Base-by-base conservation (phyloP, 2,797 vertebrate species). In the Notolabrus celidotus region DNA sequence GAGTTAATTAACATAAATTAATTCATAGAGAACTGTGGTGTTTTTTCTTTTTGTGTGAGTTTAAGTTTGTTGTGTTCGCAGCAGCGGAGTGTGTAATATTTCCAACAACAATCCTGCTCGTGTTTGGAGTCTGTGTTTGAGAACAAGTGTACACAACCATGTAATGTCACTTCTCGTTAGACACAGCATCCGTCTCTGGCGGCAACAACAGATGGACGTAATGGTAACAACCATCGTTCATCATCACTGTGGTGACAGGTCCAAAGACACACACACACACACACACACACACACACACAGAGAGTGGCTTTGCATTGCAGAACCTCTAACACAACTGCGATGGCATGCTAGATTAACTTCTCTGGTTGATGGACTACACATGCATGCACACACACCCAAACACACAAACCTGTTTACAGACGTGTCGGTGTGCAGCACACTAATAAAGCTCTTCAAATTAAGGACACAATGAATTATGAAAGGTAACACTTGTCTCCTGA, bases 181-280 rank as follows among this genome's bases (percentile, higher is more conserved):
- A 85, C 25, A 36, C 63, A 74, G 84, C 86, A 88, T 90, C 78
- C 72, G 72, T 91, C 86, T 88, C 82, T 78, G 67, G 82, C 14
- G 67, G 76, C 85, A 84, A 77, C 82, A 90, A 82, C 90, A 92
- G 91, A 90, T 92, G 90, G 89, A 91, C 52, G 57, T 86, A 83
- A 84, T 73, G 60, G 87, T 82, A 88, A 86, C 84, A 82, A 84
- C 88, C 82, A 88, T 88, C 85, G 71, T 90, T 90, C 87, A 88
- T 89, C 88, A 89, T 92, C 85, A 78, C 74, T 60, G 29, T 9
- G 8, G 54, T 85, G 88, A 88, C 89, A 85, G 76, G 47, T 67
- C 59, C 77, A 69, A 52, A 71, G 7, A 68, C 64, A 65, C 58
- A 50, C 51, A 36, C 34, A 36, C 34, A 11, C 34, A 36, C 34